These are phyloP conservation scores for Zaprionus davidi DNA, from an alignment of 1,140 invertebrate species.

Conservation along the genomic window DNA sequence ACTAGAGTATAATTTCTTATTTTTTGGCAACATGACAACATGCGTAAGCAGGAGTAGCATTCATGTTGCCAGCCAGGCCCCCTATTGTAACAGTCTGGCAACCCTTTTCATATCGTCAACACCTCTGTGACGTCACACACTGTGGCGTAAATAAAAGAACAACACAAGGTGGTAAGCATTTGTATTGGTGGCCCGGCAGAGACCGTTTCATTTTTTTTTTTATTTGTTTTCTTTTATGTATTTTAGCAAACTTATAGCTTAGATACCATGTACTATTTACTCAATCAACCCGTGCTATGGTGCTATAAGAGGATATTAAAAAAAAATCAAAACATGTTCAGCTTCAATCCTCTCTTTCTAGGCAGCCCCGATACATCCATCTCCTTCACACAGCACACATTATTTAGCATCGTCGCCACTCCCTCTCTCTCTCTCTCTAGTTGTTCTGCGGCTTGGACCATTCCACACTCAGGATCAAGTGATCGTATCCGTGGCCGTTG, in stretches of 20 bases:
- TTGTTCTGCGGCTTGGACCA: slow-evolving; percentile 95
- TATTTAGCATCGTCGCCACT: slow-evolving; percentile 11
- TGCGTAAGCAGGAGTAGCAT: neutral
- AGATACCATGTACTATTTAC: slow-evolving; percentile 47
- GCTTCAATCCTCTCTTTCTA: neutral
- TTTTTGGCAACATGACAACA: neutral
- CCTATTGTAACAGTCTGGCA: slow-evolving; percentile 12
- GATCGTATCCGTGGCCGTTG: slow-evolving; percentile 98
- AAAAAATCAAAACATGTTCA: slow-evolving; percentile 20
- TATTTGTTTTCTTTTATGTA: slow-evolving; percentile 41
- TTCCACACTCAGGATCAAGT: slow-evolving; percentile 98
- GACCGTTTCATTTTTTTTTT: slow-evolving; percentile 20
- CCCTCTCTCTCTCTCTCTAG: slow-evolving; percentile 35
- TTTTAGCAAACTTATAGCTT: slow-evolving; percentile 71
- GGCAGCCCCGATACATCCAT: neutral
- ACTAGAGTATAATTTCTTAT: too few relatives aligned
- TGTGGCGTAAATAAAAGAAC: neutral
- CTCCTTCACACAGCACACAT: slow-evolving; percentile 15
- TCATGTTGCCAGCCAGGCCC: neutral
- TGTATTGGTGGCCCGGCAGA: slow-evolving; percentile 26
- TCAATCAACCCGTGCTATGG: slow-evolving; percentile 33
- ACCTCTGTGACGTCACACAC: slow-evolving; percentile 14
- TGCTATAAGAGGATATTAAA: slow-evolving; percentile 39
- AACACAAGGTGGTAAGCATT: neutral
- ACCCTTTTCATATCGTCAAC: slow-evolving; percentile 8